Evolutionary conservation across 2,888 invertebrate genomes (phyloP).

Genomic region (Hipparchia sbordonii): DNA sequence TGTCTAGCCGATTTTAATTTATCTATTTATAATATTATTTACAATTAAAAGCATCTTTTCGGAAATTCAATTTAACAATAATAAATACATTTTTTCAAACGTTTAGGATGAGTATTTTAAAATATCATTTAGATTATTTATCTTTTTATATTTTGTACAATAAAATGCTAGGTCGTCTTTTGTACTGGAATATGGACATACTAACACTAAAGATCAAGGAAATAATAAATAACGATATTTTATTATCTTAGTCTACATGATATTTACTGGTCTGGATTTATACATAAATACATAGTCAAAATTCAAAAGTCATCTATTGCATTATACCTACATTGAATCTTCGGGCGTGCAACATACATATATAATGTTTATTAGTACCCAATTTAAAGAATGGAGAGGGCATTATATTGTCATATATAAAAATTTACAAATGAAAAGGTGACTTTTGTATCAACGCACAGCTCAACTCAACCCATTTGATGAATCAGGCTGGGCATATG

Average conservation of each 20-base stretch:
- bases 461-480: too few species aligned
- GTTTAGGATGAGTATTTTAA: constrained; percentile 54
- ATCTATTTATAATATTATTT: constrained; percentile 63
- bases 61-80: constrained; percentile 14
- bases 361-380: too few species aligned
- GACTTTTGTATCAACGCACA: too few species aligned
- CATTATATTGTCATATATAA: not conserved
- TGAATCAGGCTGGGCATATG: too few species aligned
- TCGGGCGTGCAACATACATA: too few species aligned
- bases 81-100: constrained; percentile 21
- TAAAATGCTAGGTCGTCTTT: constrained; percentile 30
- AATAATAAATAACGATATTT: constrained; percentile 13
- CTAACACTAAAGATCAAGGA: constrained; percentile 5
- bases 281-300: not conserved
- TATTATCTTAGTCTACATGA: not conserved
- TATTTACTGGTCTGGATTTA: not conserved
- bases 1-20: constrained; percentile 50
- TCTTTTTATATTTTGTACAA: constrained; percentile 25
- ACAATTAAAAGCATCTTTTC: constrained; percentile 49
- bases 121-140: not conserved
- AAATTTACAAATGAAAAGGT: too few species aligned
- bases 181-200: constrained; percentile 25
- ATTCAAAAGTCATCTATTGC: too few species aligned
- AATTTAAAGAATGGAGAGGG: not conserved
- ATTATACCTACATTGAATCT: too few species aligned